Percentiles rank a stretch among this genome's conserved stretches.
Evolutionary conservation across 2,797 vertebrate species (phyloP).

Genomic region (Sebastiscus albofasciatus): DNA sequence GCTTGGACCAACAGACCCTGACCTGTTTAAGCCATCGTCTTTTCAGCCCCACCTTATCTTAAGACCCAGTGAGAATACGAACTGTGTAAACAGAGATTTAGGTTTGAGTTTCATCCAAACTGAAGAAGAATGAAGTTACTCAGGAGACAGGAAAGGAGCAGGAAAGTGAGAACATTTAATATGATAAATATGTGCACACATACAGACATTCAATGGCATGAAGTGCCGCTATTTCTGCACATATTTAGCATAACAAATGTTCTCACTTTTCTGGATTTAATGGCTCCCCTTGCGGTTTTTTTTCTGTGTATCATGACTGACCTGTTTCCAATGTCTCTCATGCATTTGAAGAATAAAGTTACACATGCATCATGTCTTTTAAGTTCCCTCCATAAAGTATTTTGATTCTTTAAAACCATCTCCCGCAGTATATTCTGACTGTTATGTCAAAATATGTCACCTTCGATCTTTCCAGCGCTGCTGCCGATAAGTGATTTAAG

Average conservation of each 20-base stretch:
- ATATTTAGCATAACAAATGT: neutral
- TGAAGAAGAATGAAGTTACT: neutral
- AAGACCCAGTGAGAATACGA: neutral
- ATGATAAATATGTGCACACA: neutral
- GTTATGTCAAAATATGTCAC: neutral
- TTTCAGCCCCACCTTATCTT: neutral
- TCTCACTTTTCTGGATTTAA: neutral
- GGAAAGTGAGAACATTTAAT: neutral
- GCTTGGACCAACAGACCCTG: constrained; percentile 18
- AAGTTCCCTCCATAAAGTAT: neutral
- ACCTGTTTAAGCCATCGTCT: constrained; percentile 16
- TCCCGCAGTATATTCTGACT: neutral
- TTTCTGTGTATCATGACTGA: neutral
- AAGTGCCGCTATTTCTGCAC: neutral
- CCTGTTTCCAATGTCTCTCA: neutral
- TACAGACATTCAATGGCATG: neutral
- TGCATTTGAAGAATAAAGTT: neutral
- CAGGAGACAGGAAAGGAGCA: neutral
- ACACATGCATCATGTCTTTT: neutral
- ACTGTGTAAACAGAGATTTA: constrained; percentile 22
- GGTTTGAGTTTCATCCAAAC: neutral
- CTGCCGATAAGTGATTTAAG: neutral
- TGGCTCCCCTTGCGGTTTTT: neutral
- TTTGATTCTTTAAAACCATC: neutral
- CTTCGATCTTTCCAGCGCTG: neutral